Evolutionary conservation across 2,797 vertebrate genomes (phyloP).

Genomic region (Catharus ustulatus): DNA sequence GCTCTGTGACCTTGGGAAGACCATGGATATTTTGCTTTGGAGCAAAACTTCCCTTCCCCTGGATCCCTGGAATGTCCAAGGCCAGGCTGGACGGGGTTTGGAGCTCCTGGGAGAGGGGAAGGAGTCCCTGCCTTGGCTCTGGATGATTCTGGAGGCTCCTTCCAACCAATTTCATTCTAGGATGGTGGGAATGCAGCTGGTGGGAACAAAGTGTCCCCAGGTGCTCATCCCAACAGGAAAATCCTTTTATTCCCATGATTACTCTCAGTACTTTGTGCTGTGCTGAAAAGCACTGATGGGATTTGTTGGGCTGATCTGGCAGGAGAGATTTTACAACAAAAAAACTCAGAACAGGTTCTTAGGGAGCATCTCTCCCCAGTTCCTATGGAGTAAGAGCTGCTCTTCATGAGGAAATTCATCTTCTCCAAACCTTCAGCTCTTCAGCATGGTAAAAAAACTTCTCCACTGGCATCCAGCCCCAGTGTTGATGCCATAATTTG

Average conservation of each 20-base stretch:
- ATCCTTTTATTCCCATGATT: not conserved
- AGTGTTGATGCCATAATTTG: rapidly evolving
- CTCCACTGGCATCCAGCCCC: not conserved
- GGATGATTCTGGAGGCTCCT: not conserved
- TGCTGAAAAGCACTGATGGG: not conserved
- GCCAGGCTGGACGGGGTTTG: not conserved
- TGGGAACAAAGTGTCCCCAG: not conserved
- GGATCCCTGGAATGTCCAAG: not conserved
- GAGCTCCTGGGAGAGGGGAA: not conserved
- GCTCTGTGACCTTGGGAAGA: not conserved
- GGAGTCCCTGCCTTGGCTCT: not conserved
- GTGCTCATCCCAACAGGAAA: not conserved
- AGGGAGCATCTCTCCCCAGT: rapidly evolving
- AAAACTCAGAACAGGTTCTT: rapidly evolving
- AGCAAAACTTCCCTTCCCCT: not conserved
- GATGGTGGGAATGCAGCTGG: not conserved
- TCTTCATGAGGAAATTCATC: not conserved
- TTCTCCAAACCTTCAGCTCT: not conserved
- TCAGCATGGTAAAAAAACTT: not conserved
- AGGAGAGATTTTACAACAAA: not conserved
- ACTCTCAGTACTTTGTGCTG: rapidly evolving
- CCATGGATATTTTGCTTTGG: rapidly evolving
- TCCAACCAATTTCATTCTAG: not conserved
- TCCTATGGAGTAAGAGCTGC: not conserved
- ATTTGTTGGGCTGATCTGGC: not conserved